phyloP scores from a whole-genome alignment of 2,113 vertebrate genomes.

The Canis aureus region DNA sequence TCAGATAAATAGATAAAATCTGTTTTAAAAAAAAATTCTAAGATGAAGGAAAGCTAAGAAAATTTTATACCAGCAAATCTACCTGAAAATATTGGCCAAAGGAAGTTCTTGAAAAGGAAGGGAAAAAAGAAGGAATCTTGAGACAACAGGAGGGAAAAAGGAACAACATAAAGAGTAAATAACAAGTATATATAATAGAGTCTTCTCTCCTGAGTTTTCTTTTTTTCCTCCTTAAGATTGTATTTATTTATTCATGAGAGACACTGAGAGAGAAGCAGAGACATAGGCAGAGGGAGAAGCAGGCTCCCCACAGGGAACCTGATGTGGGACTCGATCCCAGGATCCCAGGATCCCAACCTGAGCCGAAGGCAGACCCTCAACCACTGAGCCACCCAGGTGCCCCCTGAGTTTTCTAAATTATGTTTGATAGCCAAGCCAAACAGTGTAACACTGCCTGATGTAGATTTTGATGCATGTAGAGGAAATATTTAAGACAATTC shows the following conservation, averaged over 20 bases:
- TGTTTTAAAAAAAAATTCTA: neutral
- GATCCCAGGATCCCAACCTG: too few relatives aligned
- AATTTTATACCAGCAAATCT: neutral
- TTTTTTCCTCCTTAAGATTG: neutral
- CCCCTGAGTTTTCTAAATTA: neutral
- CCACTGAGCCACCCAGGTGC: too few relatives aligned
- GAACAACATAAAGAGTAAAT: neutral
- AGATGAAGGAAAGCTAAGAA: neutral
- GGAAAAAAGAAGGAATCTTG: neutral
- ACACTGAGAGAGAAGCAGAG: too few relatives aligned
- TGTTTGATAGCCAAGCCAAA: neutral
- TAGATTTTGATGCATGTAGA: neutral
- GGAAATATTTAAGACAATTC: neutral
- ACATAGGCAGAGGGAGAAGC: too few relatives aligned
- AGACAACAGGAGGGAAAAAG: neutral
- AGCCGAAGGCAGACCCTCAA: too few relatives aligned
- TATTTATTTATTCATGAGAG: too few relatives aligned
- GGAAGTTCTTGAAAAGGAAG: slow-evolving; percentile 1
- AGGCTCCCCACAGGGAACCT: too few relatives aligned
- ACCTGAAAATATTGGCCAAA: neutral
- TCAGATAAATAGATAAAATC: too few relatives aligned
- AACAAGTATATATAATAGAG: neutral
- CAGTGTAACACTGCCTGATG: neutral
- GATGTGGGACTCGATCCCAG: too few relatives aligned
- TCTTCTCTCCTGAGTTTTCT: neutral